Evolutionary conservation across 2,797 vertebrate species (phyloP), one percentile per base, ranked within the genome.

Genomic region (Mycteria americana): DNA sequence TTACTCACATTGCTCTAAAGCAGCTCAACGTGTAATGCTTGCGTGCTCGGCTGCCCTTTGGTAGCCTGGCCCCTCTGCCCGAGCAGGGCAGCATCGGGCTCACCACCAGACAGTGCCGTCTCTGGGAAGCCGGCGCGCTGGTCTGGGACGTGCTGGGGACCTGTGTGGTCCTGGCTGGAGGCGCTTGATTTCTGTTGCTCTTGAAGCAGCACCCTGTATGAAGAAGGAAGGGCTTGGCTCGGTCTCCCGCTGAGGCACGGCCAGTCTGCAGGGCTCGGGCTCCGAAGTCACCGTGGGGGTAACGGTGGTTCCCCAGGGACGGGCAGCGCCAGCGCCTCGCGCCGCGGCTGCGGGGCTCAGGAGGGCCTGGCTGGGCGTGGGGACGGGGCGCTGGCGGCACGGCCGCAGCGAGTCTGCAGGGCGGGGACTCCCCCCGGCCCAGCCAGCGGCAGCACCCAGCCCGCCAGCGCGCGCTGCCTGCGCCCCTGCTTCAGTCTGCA

Each of bases 201-300:
- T 22, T 18, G 17, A 56, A 37, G 48, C 56, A 33, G 2, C 7
- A 5, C 67, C 11, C 12, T 21, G 41, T 6, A 2, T 41, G 53
- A 45, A 14, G 59, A 48, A 5, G 21, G 64, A 6, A 13, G 27
- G 35, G 18, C 39, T 57, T 16, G 50, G 16, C 18, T 50, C 3
- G 4, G 28, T 39, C 6, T 45, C 16, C 17, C 2, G 2, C 12
- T 4, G 31, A 13, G 31, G 27, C 50, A 28, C 0, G 2, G 43
- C 31, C 35, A 9, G 14, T 17, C 59, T 24, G 41, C 30, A 10
- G 65, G 73, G n/a, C 43, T 41, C 5, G 6, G n/a, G 48, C 60
- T 33, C 41, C 4, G 2, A 5, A 17, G 35, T 17, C 31, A 7
- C 70, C 2, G 4, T 7, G 41, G 35, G 6, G 43, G 51, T 50